A percentile compares a stretch with the other conserved stretches of the same genome.
Conservation (phyloP, 2,888 invertebrate species). For the Pterobdella sp. region DNA sequence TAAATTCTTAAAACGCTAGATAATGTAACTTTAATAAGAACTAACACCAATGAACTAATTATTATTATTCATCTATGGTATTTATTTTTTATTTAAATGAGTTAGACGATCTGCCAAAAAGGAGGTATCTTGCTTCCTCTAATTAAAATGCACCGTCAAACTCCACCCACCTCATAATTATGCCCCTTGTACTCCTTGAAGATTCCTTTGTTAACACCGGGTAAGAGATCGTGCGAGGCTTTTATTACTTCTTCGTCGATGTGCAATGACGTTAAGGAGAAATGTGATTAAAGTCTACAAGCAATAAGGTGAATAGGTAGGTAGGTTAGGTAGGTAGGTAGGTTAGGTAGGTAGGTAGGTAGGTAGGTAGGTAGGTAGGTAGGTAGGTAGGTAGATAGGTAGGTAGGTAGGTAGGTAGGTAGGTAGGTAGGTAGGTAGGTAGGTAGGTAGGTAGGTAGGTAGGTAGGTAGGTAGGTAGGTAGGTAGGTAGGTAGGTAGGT, state of each 20-base stretch:
- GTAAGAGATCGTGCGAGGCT: slow-evolving; percentile 74
- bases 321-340: background rate
- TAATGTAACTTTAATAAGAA: too few species aligned
- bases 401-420: background rate
- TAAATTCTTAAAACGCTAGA: too few species aligned
- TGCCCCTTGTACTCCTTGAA: slow-evolving; percentile 60
- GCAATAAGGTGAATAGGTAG: background rate
- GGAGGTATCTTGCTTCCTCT: too few species aligned
- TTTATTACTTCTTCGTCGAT: slow-evolving; percentile 76
- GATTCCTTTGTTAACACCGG: slow-evolving; percentile 76
- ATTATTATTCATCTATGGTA: too few species aligned
- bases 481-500: background rate
- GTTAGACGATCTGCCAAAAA: too few species aligned
- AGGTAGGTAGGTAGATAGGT: background rate
- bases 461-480: background rate
- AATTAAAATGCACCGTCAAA: background rate
- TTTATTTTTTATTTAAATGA: too few species aligned
- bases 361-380: background rate
- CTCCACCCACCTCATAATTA: slow-evolving; percentile 33
- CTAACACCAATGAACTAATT: too few species aligned
- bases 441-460: background rate
- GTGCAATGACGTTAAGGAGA: slow-evolving; percentile 3
- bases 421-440: background rate
- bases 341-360: background rate
- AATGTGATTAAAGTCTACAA: background rate